Percentiles rank a stretch among this genome's conserved stretches.
These are phyloP conservation scores for Pristionchus mayeri DNA, from an alignment of 2,888 invertebrate genomes.

Conservation along the genomic window DNA sequence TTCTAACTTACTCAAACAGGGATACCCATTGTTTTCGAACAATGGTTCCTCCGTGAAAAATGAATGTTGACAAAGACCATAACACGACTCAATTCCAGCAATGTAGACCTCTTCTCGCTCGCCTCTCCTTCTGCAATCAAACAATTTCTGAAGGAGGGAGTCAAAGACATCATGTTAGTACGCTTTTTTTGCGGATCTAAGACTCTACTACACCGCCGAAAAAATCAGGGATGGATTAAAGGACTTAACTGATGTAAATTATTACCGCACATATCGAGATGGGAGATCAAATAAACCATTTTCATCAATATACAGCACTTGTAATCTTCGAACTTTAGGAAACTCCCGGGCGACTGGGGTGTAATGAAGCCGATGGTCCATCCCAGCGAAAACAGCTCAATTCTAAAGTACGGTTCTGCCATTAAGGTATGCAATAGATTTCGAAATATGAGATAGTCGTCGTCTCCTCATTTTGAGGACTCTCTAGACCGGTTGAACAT, in stretches of 20 bases:
- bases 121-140: neutral
- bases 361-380: conserved; percentile 26
- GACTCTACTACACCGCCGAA: too few relatives aligned
- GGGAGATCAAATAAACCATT: too few relatives aligned
- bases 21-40: neutral
- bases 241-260: too few relatives aligned
- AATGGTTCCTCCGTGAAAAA: too few relatives aligned
- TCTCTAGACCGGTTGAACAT: too few relatives aligned
- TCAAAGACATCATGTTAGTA: conserved; percentile 29
- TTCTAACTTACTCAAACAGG: too few relatives aligned
- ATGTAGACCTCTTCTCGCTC: conserved; percentile 27
- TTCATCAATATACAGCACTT: neutral
- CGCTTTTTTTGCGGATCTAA: too few relatives aligned
- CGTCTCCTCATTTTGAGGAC: too few relatives aligned
- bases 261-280: too few relatives aligned
- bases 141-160: conserved; percentile 9
- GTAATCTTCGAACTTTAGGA: neutral
- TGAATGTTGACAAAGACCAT: neutral
- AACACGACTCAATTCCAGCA: conserved; percentile 12
- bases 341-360: conserved; percentile 23
- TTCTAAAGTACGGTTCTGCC: neutral
- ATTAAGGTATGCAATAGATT: conserved; percentile 32
- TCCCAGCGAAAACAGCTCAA: neutral
- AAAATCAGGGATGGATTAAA: too few relatives aligned
- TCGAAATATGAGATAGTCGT: too few relatives aligned